Evolutionary conservation across 1,140 invertebrate species (phyloP).

Genomic region (Cephus cinctus): DNA sequence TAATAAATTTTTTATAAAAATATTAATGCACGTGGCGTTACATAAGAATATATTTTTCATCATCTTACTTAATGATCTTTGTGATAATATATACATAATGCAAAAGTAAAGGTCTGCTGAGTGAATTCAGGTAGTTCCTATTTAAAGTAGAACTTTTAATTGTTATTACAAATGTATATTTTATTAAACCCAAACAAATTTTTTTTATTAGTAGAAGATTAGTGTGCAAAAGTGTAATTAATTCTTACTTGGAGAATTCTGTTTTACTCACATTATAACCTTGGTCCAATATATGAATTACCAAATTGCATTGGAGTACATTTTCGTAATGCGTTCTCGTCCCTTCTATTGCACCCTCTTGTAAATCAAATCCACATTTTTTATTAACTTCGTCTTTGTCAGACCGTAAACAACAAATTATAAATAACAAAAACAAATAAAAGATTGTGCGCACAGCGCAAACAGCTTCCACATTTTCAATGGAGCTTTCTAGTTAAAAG

Average conservation of each 20-base stretch:
- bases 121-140: neutral
- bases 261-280: neutral
- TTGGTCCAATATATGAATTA: neutral
- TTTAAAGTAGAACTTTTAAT: neutral
- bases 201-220: neutral
- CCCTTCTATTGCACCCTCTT: neutral
- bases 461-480: too few relatives aligned
- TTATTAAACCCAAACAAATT: neutral
- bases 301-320: neutral
- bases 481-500: too few relatives aligned
- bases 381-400: neutral
- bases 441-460: too few relatives aligned
- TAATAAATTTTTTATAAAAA: too few relatives aligned
- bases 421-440: neutral
- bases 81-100: neutral
- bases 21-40: too few relatives aligned
- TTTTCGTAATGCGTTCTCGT: neutral
- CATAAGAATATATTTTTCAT: too few relatives aligned
- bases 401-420: neutral
- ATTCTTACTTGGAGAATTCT: neutral
- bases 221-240: neutral
- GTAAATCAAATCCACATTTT: neutral
- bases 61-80: neutral
- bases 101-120: neutral
- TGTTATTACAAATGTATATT: neutral